Evolutionary conservation across 2,888 invertebrate species (phyloP), one percentile per base, ranked within the genome.

Genomic region (Rotaria macrura): DNA sequence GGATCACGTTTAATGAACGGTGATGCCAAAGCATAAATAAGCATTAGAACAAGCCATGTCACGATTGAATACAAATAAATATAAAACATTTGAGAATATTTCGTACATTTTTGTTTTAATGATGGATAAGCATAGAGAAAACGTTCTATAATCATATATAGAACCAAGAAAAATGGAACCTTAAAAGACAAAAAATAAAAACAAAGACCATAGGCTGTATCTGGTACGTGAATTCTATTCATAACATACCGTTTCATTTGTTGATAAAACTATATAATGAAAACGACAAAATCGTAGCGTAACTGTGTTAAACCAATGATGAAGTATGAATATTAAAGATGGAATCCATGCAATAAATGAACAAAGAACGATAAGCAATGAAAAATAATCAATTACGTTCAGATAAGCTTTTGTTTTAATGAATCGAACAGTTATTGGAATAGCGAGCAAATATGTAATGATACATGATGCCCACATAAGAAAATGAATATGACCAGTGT

Each of bases 301-400:
- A 40, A 43, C 43, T 43, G 4, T 2, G 25, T 43, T 10, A 40
- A 79, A 43, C 79, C 79, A 79, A 43, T 43, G 20, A 79, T 79
- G n/a, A 43, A 79, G 25, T 20, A 79, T 5, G 12, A 79, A 43
- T 1, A 43, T 43, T 25, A 79, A 43, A 20, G 79, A 25, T 43
- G 79, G 79, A 43, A 79, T 43, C 79, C 79, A 79, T 43, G 79
- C 79, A 79, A 79, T 25, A 40, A 79, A 79, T 23, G 43, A 9
- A 43, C 79, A 79, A n/a, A 79, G n/a, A 25, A 79, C 14, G 43
- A 79, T 79, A 14, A 43, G 79, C 4, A 79, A 79, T 9, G 79
- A 79, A 79, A 79, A 79, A 79, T 79, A 79, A 43, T 79, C 79
- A 43, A 79, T n/a, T 79, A 43, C 3, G n/a, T 79, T 79, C 25